Evolutionary conservation across 1,140 invertebrate genomes (phyloP).

Genomic region (Delia radicum): DNA sequence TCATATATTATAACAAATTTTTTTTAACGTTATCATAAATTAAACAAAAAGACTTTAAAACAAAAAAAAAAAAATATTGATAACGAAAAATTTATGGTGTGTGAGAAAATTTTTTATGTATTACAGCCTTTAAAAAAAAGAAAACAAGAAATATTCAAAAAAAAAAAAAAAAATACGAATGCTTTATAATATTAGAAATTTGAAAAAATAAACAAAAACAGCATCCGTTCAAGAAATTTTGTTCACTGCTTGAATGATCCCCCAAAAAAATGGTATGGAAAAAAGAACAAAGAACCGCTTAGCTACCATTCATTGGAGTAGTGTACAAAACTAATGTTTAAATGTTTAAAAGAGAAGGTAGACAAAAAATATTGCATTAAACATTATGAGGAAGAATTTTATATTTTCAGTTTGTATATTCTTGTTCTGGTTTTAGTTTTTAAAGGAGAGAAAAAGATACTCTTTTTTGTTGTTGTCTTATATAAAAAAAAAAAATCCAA

Average conservation of each 20-base stretch:
- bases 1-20: neutral
- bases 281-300: neutral
- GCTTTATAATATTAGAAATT: neutral
- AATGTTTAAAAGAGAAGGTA: too few species aligned
- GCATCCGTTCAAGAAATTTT: neutral
- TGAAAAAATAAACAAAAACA: slow-evolving; percentile 8
- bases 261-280: neutral
- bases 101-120: slow-evolving; percentile 9
- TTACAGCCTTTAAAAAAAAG: neutral
- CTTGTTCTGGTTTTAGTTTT: neutral
- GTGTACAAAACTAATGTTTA: too few species aligned
- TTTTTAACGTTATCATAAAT: neutral
- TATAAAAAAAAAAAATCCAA: too few species aligned
- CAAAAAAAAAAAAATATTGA: neutral
- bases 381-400: too few species aligned
- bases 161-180: neutral
- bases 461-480: neutral
- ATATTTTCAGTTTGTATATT: too few species aligned
- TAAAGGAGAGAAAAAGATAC: neutral
- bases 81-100: slow-evolving; percentile 13
- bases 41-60: neutral
- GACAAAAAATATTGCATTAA: too few species aligned
- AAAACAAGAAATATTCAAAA: neutral
- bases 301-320: neutral
- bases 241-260: neutral